These are phyloP conservation scores for Neotoxoptera formosana DNA, from an alignment of 1,140 invertebrate genomes.

Conservation along the genomic window DNA sequence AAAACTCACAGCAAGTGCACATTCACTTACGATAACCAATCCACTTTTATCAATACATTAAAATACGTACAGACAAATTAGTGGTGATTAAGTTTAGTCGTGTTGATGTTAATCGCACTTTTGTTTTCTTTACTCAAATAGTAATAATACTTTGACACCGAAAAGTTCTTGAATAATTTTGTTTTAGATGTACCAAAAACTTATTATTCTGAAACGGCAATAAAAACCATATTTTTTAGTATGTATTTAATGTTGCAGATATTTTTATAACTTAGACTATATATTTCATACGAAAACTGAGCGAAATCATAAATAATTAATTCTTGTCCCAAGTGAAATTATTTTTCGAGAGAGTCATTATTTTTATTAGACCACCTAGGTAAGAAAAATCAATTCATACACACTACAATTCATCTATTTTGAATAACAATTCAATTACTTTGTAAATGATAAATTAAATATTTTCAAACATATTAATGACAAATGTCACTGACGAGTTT, in stretches of 20 bases:
- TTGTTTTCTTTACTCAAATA: background rate
- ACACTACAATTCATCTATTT: background rate
- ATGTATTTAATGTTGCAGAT: background rate
- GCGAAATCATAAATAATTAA: background rate
- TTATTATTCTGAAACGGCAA: background rate
- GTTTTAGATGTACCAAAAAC: background rate
- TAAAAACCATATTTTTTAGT: background rate
- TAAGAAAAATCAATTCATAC: background rate
- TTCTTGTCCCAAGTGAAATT: background rate
- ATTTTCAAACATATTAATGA: background rate
- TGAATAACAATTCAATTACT: background rate
- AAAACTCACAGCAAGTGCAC: background rate
- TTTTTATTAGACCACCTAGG: background rate
- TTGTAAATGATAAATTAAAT: background rate
- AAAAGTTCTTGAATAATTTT: background rate
- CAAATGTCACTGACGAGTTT: background rate
- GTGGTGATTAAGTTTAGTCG: background rate
- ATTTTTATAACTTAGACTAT: background rate
- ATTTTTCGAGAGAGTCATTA: background rate
- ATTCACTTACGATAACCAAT: background rate
- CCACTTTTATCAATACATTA: background rate
- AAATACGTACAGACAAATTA: background rate
- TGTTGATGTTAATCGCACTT: background rate
- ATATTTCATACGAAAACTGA: background rate
- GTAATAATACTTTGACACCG: background rate